Evolutionary conservation across 1,140 invertebrate species (phyloP).

Genomic region (Leptinotarsa texana): DNA sequence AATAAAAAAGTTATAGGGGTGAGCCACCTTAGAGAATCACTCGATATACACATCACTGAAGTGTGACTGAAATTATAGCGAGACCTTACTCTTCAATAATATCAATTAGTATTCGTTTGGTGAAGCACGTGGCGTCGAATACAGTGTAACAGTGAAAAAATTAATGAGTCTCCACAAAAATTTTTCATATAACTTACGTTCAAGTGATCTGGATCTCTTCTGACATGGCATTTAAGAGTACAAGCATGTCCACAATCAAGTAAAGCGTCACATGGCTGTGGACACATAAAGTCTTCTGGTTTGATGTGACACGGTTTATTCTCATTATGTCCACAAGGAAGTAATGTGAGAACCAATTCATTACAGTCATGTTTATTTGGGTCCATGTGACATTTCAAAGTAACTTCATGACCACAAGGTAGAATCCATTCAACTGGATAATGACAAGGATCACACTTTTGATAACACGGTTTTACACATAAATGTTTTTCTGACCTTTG

Average conservation of each 20-base stretch:
- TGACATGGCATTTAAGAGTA: constrained; percentile 56
- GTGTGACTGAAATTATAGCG: no score
- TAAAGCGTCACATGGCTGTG: constrained; percentile 53
- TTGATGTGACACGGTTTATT: constrained; percentile 55
- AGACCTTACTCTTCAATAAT: no score
- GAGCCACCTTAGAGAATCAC: no score
- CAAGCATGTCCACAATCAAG: constrained; percentile 61
- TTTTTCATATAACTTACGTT: constrained; percentile 38
- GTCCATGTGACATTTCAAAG: constrained; percentile 54
- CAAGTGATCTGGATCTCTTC: constrained; percentile 59
- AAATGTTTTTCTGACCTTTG: constrained; percentile 49
- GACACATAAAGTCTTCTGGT: constrained; percentile 52
- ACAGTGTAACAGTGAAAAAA: no score
- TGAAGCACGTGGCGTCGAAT: no score
- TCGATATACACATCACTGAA: no score
- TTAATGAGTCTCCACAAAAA: no score
- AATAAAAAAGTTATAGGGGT: no score
- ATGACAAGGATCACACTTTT: constrained; percentile 57
- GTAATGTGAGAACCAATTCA: constrained; percentile 47
- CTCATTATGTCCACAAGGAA: constrained; percentile 57
- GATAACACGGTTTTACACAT: constrained; percentile 58
- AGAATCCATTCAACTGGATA: constrained; percentile 53
- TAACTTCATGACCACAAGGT: constrained; percentile 57
- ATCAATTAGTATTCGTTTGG: no score
- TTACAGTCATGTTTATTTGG: constrained; percentile 50